phyloP scores from a whole-genome alignment of 2,113 vertebrate species.

The Chionis minor region DNA sequence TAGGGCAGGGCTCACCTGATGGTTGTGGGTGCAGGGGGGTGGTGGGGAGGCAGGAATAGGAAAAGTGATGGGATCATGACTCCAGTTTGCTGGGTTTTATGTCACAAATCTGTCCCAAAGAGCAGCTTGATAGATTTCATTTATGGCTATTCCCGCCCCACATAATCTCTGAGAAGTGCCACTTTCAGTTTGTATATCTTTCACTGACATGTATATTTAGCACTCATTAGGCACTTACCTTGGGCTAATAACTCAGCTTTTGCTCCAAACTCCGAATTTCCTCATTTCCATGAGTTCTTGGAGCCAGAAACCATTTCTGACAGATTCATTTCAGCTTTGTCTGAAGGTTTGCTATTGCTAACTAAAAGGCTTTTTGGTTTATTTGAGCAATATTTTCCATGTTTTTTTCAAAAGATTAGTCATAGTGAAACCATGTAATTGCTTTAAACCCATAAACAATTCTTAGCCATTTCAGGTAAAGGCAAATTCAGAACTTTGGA shows the following conservation, averaged over 20 bases:
- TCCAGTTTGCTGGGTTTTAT: not conserved
- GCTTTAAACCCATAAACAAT: not conserved
- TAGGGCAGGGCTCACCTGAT: not conserved
- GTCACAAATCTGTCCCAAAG: not conserved
- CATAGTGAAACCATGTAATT: not conserved
- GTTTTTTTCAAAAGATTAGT: not conserved
- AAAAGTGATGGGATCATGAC: rapidly evolving
- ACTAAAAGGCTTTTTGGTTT: not conserved
- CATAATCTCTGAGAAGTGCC: constrained; percentile 2
- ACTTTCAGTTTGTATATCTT: constrained; percentile 37
- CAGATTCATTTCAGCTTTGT: not conserved
- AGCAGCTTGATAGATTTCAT: not conserved
- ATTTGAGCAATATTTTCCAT: not conserved
- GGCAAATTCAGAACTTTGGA: not conserved
- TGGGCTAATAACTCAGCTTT: constrained; percentile 38
- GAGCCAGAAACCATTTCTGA: not conserved
- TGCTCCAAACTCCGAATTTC: not conserved
- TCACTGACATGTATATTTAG: constrained; percentile 33
- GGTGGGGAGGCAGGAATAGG: not conserved
- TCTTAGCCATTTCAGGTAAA: not conserved
- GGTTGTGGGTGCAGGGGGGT: not conserved
- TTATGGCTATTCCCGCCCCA: not conserved
- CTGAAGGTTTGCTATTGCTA: not conserved
- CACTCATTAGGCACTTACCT: constrained; percentile 52
- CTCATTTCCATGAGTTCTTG: not conserved